Percentiles rank a stretch among this genome's conserved stretches.
Evolutionary conservation across 2,888 invertebrate species (phyloP).

Genomic region (Elegia similella): DNA sequence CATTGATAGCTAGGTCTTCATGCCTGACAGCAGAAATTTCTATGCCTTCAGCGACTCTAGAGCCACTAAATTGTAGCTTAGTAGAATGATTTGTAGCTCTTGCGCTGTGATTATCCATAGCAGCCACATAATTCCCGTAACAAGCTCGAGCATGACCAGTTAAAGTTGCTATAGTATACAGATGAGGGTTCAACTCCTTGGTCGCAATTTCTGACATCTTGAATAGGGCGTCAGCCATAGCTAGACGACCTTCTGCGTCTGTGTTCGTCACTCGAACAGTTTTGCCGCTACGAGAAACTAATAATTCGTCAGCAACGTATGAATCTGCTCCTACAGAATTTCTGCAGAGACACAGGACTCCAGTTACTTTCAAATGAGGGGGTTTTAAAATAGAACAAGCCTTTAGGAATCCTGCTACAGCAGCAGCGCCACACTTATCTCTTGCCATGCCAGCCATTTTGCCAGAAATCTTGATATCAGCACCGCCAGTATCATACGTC

Average conservation of each 20-base stretch:
- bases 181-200: slow-evolving; percentile 88
- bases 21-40: slow-evolving; percentile 88
- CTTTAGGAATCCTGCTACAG: slow-evolving; percentile 94
- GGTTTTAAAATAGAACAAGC: slow-evolving; percentile 87
- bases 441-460: slow-evolving; percentile 93
- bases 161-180: slow-evolving; percentile 93
- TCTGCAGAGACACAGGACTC: slow-evolving; percentile 89
- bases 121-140: slow-evolving; percentile 86
- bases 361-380: slow-evolving; percentile 88
- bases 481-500: slow-evolving; percentile 90
- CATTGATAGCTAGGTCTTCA: slow-evolving; percentile 85
- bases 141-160: slow-evolving; percentile 89
- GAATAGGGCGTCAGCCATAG: slow-evolving; percentile 91
- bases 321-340: slow-evolving; percentile 92
- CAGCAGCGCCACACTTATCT: slow-evolving; percentile 95
- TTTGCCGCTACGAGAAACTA: slow-evolving; percentile 89
- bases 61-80: slow-evolving; percentile 85
- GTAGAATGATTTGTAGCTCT: slow-evolving; percentile 78
- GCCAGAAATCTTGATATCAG: slow-evolving; percentile 85
- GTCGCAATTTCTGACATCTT: slow-evolving; percentile 75
- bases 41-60: slow-evolving; percentile 86
- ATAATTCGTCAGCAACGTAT: slow-evolving; percentile 93
- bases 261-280: slow-evolving; percentile 93
- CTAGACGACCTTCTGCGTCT: slow-evolving; percentile 95
- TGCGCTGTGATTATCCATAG: slow-evolving; percentile 88